phyloP scores from a whole-genome alignment of 30 jellyfish, hydroid and myxozoan genomes.

The Pelagia noctiluca region DNA sequence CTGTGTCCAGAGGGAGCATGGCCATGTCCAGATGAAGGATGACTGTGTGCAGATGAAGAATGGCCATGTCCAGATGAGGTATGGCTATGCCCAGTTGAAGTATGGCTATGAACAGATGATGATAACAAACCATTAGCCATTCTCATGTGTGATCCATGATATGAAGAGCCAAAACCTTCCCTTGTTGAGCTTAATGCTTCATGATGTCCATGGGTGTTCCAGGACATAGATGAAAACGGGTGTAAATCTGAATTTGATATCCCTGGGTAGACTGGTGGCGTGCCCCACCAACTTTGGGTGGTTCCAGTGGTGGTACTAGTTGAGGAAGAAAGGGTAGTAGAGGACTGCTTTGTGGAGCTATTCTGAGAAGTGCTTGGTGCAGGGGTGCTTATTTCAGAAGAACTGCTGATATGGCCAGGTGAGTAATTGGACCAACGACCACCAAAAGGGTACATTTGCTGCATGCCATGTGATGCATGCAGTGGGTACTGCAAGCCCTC shows the following conservation, averaged over 20 bases:
- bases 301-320: constrained; percentile 25
- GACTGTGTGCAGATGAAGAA: no score
- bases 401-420: constrained; percentile 55
- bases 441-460: constrained; percentile 51
- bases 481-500: background rate
- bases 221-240: constrained; percentile 55
- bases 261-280: constrained; percentile 41
- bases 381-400: constrained; percentile 41
- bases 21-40: no score
- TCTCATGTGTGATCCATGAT: constrained; percentile 61
- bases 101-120: constrained; percentile 29
- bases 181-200: constrained; percentile 53
- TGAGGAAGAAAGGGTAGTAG: constrained; percentile 40
- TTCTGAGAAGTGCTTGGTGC: constrained; percentile 24
- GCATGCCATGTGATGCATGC: background rate
- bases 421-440: constrained; percentile 70
- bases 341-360: constrained; percentile 22
- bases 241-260: constrained; percentile 44
- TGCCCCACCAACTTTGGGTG: constrained; percentile 66
- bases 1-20: no score
- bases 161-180: constrained; percentile 40
- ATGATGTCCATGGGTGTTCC: constrained; percentile 73
- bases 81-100: no score
- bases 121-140: constrained; percentile 28
- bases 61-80: no score